Percentiles rank a stretch among this genome's conserved stretches.
phyloP scores from a whole-genome alignment of 2,113 vertebrate genomes.

The Dipodomys stephensi region DNA sequence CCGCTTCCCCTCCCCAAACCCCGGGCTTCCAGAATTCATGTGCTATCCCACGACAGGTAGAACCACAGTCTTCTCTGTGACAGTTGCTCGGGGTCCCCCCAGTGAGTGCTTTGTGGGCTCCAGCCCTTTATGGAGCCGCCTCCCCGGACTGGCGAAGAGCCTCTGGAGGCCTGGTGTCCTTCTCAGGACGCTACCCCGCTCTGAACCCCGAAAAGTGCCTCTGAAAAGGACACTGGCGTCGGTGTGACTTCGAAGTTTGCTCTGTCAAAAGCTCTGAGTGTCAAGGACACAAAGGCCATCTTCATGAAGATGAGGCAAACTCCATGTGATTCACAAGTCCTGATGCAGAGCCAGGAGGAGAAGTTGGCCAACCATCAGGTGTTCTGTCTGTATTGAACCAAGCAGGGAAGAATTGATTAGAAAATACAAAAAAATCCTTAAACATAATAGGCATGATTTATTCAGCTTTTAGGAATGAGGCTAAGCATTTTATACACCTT shows the following conservation, averaged over 20 bases:
- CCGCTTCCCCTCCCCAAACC: not conserved
- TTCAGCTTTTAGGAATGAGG: not conserved
- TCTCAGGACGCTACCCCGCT: not conserved
- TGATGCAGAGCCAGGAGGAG: not conserved
- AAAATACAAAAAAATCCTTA: not conserved
- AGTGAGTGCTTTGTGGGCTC: not conserved
- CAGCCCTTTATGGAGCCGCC: not conserved
- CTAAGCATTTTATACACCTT: not conserved
- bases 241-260: constrained; percentile 3
- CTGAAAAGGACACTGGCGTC: not conserved
- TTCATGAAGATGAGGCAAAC: constrained; percentile 27
- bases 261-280: constrained; percentile 15
- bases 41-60: not conserved
- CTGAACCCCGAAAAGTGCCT: constrained; percentile 14
- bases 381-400: not conserved
- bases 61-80: not conserved
- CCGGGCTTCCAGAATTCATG: not conserved
- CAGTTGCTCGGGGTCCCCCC: not conserved
- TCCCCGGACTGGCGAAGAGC: not conserved
- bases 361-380: not conserved
- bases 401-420: not conserved
- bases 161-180: not conserved
- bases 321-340: not conserved
- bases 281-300: not conserved
- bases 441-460: not conserved